Percentiles rank a stretch among this genome's conserved stretches.
Conservation (phyloP, 2,797 vertebrate genomes). For the Mastacembelus armatus region DNA sequence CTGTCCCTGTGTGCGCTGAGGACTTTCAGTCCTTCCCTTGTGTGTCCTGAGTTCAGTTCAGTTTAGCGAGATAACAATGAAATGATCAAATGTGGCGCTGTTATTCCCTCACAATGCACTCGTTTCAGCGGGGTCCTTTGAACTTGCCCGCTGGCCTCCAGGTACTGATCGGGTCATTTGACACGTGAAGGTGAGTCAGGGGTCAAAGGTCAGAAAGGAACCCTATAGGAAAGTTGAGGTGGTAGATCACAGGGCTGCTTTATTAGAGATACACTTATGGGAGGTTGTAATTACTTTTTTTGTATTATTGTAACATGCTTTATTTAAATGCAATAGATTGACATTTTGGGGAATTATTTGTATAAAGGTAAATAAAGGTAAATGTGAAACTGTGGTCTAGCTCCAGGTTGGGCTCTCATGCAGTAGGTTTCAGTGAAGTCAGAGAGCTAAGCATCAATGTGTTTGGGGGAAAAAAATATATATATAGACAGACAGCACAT, state of each 20-base stretch:
- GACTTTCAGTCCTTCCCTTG: constrained; percentile 52
- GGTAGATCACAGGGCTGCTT: constrained; percentile 39
- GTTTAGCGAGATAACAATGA: constrained; percentile 69
- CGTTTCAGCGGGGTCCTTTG: constrained; percentile 80
- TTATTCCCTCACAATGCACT: constrained; percentile 85
- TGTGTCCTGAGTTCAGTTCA: constrained; percentile 71
- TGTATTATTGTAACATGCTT: constrained; percentile 34
- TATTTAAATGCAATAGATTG: constrained; percentile 20
- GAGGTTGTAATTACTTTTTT: constrained; percentile 5
- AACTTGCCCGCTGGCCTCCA: constrained; percentile 83
- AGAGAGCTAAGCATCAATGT: too few relatives aligned
- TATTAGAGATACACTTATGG: constrained; percentile 7
- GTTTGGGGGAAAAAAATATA: too few relatives aligned
- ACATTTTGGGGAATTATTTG: constrained; percentile 31
- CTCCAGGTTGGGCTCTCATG: background rate
- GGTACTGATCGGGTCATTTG: constrained; percentile 83
- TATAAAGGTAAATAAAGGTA: constrained; percentile 16
- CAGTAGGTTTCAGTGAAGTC: too few relatives aligned
- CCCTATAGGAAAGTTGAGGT: constrained; percentile 60
- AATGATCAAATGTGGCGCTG: constrained; percentile 81
- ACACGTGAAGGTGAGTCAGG: constrained; percentile 86
- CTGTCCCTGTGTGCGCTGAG: constrained; percentile 5
- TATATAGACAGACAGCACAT: too few relatives aligned
- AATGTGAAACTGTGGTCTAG: background rate
- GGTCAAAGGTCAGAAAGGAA: constrained; percentile 65